A percentile compares a stretch with the other conserved stretches of the same genome.
Conservation (phyloP, 2,113 vertebrate genomes). For the Podilymbus podiceps region DNA sequence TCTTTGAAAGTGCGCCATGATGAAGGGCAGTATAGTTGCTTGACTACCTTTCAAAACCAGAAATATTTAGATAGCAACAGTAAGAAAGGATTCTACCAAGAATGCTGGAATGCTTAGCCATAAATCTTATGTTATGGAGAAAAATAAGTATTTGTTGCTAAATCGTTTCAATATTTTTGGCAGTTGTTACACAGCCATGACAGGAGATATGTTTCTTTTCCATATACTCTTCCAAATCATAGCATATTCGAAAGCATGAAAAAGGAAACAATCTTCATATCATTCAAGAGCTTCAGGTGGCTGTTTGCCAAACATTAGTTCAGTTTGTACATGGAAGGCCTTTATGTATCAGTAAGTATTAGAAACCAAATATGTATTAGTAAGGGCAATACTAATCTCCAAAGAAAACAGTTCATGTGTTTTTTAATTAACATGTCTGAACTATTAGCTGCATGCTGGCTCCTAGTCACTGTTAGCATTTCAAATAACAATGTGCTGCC, state of each 20-base stretch:
- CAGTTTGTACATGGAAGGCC: neutral
- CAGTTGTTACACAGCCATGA: neutral
- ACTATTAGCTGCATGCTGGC: neutral
- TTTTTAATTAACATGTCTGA: no score
- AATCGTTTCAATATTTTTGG: neutral
- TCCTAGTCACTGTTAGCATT: neutral
- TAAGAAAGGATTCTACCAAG: neutral
- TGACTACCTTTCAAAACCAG: neutral
- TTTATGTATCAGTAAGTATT: neutral
- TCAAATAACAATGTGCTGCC: neutral
- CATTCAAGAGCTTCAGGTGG: neutral
- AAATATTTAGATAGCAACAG: neutral
- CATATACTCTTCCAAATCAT: rapidly evolving
- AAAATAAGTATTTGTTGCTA: neutral
- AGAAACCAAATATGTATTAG: neutral
- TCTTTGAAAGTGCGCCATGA: neutral
- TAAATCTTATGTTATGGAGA: neutral
- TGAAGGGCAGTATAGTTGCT: neutral
- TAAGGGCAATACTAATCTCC: neutral
- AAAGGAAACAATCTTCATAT: neutral
- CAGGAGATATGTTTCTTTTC: neutral
- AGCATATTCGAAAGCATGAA: neutral
- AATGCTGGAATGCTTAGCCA: neutral
- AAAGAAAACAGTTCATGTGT: neutral
- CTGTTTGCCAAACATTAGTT: neutral